Base-by-base conservation (phyloP, 2,113 vertebrate genomes). In the Micronisus gabar region DNA sequence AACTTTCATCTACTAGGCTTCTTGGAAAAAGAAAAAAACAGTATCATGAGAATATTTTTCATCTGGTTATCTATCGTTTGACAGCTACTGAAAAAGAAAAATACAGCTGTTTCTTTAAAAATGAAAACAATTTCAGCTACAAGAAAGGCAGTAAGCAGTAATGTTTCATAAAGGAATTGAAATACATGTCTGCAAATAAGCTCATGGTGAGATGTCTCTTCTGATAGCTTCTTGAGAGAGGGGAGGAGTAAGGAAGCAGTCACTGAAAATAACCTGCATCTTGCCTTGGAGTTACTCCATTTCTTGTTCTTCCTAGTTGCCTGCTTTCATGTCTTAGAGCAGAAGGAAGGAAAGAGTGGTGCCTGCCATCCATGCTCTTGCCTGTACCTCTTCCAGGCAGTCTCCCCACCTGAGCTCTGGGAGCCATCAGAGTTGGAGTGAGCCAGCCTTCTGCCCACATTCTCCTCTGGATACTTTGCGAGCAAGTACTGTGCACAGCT, bases 391-490 rank as follows among this genome's bases (percentile, higher is more conserved):
- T 22, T 5, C 6, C 32, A 5, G 71, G 55, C 19, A 41, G 22
- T 1, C 4, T 81, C 53, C 41, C 6, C 3, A 2, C 9, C 30
- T 0, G 2, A 5, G 32, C 71, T 15, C 45, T 5, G 43, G 38
- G 29, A 58, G 56, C 75, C 3, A 0, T 4, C 47, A 5, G 65
- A 15, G 52, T 5, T 25, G n/a, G 21, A 53, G n/a, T 5, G 38
- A 75, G 71, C 66, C 3, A 1, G 21, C 15, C 43, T 47, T 36
- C 76, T 52, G 56, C 41, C 55, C 29, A 3, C 0, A 2, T 27
- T 26, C 61, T 59, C 48, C 75, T 45, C 7, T 1, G 0, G 59
- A 5, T 41, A 5, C 5, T 43, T 3, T 22, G 45, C 0, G 5
- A 81, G 36, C 27, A 4, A 17, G 10, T 5, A 4, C 3, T 0